phyloP scores from a whole-genome alignment of 2,888 invertebrate species.

The Pachydiplax longipennis region DNA sequence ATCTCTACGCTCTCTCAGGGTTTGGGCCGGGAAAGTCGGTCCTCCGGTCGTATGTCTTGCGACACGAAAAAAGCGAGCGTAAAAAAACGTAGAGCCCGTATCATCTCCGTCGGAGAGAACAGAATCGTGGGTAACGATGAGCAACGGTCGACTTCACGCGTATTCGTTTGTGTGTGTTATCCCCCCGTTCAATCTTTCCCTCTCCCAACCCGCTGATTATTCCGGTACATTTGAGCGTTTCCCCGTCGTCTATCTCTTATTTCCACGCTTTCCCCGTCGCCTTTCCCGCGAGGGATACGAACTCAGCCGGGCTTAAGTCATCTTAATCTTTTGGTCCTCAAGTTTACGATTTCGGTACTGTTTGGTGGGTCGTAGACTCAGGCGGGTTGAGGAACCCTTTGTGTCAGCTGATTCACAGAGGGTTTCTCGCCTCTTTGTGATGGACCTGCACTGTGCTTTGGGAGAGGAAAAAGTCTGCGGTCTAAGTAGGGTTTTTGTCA shows the following conservation, averaged over 20 bases:
- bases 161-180: neutral
- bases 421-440: neutral
- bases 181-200: neutral
- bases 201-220: neutral
- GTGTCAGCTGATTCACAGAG: neutral
- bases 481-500: neutral
- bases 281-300: neutral
- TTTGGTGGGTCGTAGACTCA: neutral
- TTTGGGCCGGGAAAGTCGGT: neutral
- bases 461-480: neutral
- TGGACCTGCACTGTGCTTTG: neutral
- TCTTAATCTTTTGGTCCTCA: slow-evolving; percentile 1
- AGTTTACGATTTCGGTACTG: slow-evolving; percentile 31
- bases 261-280: neutral
- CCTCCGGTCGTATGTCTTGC: neutral
- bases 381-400: neutral
- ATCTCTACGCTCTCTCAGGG: neutral
- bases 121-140: neutral
- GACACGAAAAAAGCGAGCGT: neutral
- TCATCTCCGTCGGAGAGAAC: neutral
- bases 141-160: neutral
- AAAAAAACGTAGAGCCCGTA: neutral
- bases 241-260: neutral
- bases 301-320: neutral
- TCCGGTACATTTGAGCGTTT: neutral